Evolutionary conservation across 2,797 vertebrate species (phyloP), one percentile per base, ranked within the genome.

Genomic region (Synanceia verrucosa): DNA sequence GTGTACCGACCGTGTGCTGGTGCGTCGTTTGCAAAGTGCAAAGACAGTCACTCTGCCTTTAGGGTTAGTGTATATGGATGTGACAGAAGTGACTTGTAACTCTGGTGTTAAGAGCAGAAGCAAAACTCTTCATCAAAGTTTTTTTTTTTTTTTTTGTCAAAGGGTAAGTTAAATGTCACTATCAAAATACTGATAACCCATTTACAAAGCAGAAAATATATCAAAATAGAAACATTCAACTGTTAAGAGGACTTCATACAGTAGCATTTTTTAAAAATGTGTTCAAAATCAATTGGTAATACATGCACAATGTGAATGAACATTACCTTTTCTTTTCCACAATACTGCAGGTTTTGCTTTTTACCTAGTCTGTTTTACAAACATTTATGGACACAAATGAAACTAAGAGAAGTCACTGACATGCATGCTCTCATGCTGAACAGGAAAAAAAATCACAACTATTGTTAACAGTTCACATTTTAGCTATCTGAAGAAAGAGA

Each of bases 391-490:
- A 86, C 85, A 89, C 83, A 82, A 85, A 85, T 36, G 80, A 78
- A 86, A 83, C 65, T 62, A 81, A 56, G 71, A 70, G 51, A 88
- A 78, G 78, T 90, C 69, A 80, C 84, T 26, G 73, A 90, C 86
- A 70, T 90, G 81, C 87, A 88, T 80, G 84, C 73, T 62, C 36
- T 82, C 91, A 91, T 84, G 84, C 79, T 76, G 70, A 73, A 78
- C 85, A 83, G 56, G 28, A 50, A 88, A 51, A 76, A 64, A 82
- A 83, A 85, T 86, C 82, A 92, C 86, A 86, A 90, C 85, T 82
- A 88, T 93, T 90, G 89, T 92, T 67, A 92, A 93, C 91, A 88
- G 88, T 92, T 93, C 92, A 94, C 91, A 93, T 92, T 91, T 79
- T 79, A 89, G 76, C 86, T 71, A 87, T 85, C 72, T 77, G 83